Evolutionary conservation across 2,888 invertebrate species (phyloP), one percentile per base, ranked within the genome.

Genomic region (Calephelis perditalis): DNA sequence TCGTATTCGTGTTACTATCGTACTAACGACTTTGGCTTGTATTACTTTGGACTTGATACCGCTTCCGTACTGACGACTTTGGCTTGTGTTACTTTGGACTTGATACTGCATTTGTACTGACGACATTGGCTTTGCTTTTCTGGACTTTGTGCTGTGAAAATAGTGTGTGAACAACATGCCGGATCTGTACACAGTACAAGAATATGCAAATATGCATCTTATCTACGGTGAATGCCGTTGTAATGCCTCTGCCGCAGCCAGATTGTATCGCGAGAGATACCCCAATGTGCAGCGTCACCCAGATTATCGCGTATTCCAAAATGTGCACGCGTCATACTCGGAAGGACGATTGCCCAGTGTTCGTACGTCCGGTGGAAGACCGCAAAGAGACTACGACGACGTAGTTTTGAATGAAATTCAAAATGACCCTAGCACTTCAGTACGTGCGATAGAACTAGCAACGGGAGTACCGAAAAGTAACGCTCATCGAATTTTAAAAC

Each of bases 381-480:
- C 60, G 15, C 60, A 57, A 58, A 37, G 59, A 52, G n/a, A 58
- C 61, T 54, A 64, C 58, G 59, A 62, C 35, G 65, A 58, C 40
- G 58, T 57, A 59, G 63, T 64, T 47, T 62, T 67, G 43, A 58
- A 64, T 52, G 59, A 62, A 59, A 35, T 65, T 55, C 45, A 59
- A 62, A 60, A 65, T 62, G 61, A 67, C 57, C 64, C 67, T 11
- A 62, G 60, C 40, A 64, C 55, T 49, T 67, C 67, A 58, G 64
- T 62, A 40, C 62, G 62, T 65, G 67, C 60, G 35, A 67, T 64
- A 57, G 62, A 62, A 67, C 5, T 11, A 45, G 15, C 45, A 45
- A 57, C 57, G 8, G 57, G 57, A 47, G 36, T 57, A n/a, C 47
- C 44, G 44, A 44, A 44, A 44, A 44, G 44, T 44, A 44, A 44